Conservation (phyloP, 2,888 invertebrate genomes). For the Eubasilissa splendida region DNA sequence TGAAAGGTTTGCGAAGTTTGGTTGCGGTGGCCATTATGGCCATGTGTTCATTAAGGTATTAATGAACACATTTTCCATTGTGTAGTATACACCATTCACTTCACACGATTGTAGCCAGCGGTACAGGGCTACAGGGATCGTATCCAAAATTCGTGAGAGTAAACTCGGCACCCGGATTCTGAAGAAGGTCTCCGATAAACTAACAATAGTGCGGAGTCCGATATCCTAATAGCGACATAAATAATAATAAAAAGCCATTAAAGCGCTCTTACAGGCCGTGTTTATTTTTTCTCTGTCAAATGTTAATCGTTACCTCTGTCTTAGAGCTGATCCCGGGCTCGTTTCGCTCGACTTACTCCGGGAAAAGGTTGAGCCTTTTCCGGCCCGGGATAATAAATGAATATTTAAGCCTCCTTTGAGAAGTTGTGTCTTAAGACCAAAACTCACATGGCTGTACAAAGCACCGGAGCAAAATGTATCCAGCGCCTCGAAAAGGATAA, state of each 20-base stretch:
- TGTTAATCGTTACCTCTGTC: constrained; percentile 56
- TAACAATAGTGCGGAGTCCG: no score
- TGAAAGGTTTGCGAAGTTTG: no score
- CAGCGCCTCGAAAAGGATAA: constrained; percentile 1
- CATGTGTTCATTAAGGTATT: no score
- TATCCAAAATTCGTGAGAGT: no score
- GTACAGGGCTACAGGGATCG: no score
- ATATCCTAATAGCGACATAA: no score
- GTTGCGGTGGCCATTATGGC: no score
- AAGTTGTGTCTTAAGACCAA: constrained; percentile 44
- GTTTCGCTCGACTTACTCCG: constrained; percentile 45
- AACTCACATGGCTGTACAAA: not conserved
- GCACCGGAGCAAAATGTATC: not conserved
- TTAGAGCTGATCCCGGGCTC: constrained; percentile 47
- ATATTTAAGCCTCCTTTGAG: constrained; percentile 57
- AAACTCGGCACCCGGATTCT: no score
- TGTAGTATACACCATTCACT: no score
- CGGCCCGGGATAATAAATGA: constrained; percentile 56
- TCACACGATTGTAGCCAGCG: no score
- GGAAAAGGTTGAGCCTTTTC: constrained; percentile 56
- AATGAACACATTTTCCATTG: no score
- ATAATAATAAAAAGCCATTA: not conserved
- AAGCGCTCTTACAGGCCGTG: constrained; percentile 35
- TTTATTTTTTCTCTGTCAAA: constrained; percentile 56
- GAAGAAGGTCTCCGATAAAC: no score